Base-by-base conservation (phyloP, 2,797 vertebrate genomes). In the Coreius guichenoti region DNA sequence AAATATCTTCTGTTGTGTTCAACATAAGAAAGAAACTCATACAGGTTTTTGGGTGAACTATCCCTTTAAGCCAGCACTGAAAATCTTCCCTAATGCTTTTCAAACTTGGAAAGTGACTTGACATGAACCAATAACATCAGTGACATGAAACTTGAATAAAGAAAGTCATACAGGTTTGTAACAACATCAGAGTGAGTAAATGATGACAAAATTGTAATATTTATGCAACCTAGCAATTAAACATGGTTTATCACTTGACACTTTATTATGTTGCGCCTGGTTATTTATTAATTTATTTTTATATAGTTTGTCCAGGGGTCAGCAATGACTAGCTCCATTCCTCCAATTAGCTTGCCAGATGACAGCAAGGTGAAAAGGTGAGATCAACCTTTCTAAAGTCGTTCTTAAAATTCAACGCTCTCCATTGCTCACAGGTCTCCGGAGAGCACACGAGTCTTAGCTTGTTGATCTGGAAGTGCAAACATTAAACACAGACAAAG, bases 321-420 rank as follows among this genome's bases (percentile, higher is more conserved):
- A 83, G 21, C 19, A 17, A 74, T 47, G 45, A 65, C 56, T 6
- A 39, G 39, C 81, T 75, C 56, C 72, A 83, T 13, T 75, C 58
- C 33, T 82, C 65, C 80, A 81, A 81, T 81, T 70, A 70, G 67
- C 65, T 70, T 69, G 80, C 67, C 33, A 23, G 78, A 31, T 68
- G 78, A 67, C 78, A 80, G 76, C 31, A 58, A 85, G 58, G 26
- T 72, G 63, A 73, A 84, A 83, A 81, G 79, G 58, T 82, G 79
- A 69, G 68, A 12, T 79, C 67, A 73, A 43, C 54, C 47, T 51
- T 73, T 21, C 23, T 8, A 33, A 81, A 81, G 31, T 54, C 31
- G 21, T 33, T 86, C 73, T 86, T 86, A 77, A 65, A 76, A 58
- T 67, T n/a, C 77, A 81, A 45, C 8, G 3, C 73, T 68, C 43